Percentiles rank a stretch among this genome's conserved stretches.
These are phyloP conservation scores for Microcebus griseorufus DNA, from an alignment of 2,113 vertebrate species.

Conservation along the genomic window DNA sequence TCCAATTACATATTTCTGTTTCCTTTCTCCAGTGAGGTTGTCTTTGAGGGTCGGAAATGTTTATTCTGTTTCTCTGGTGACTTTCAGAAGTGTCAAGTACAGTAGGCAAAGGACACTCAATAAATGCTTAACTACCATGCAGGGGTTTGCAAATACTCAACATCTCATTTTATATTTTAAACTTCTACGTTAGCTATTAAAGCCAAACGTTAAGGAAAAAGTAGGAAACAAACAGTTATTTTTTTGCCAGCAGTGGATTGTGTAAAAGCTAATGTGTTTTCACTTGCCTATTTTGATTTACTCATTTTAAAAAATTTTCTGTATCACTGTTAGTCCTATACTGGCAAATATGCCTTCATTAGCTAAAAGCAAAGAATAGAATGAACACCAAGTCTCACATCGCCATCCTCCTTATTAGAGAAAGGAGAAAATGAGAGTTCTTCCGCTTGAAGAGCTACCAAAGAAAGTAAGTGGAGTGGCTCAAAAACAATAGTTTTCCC, in stretches of 20 bases:
- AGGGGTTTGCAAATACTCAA: not conserved
- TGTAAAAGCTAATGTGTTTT: not conserved
- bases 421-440: constrained; percentile 30
- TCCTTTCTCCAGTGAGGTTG: not conserved
- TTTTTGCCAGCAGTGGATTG: not conserved
- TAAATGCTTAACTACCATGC: not conserved
- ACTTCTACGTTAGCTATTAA: not conserved
- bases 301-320: not conserved
- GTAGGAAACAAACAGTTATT: not conserved
- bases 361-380: constrained; percentile 25
- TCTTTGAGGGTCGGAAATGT: not conserved
- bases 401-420: not conserved
- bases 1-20: not conserved
- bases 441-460: constrained; percentile 12
- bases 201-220: not conserved
- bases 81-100: not conserved
- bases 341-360: constrained; percentile 20
- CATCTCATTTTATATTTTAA: not conserved
- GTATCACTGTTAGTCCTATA: not conserved
- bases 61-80: not conserved
- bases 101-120: not conserved
- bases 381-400: not conserved
- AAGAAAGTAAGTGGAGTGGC: not conserved
- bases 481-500: not conserved
- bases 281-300: constrained; percentile 1